Conservation (phyloP, 2,797 vertebrate species). For the Bryconaethiops microstoma region DNA sequence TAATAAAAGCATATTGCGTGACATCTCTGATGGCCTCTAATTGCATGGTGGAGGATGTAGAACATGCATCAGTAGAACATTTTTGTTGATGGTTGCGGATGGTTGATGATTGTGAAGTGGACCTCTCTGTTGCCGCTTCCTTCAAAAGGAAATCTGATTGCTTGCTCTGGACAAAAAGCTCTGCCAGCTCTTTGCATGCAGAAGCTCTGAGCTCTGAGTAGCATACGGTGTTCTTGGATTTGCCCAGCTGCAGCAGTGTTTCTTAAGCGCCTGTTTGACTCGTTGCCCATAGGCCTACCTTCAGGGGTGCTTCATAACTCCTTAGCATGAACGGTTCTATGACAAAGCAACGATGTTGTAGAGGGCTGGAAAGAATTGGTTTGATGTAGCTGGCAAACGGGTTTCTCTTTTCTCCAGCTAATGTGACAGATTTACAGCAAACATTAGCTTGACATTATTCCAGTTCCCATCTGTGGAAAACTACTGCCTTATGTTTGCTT, state of each 20-base stretch:
- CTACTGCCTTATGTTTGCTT: constrained; percentile 65
- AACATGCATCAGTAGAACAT: background rate
- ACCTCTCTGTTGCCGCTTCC: constrained; percentile 56
- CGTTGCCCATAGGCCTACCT: constrained; percentile 9
- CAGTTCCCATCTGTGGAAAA: constrained; percentile 65
- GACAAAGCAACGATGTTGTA: constrained; percentile 46
- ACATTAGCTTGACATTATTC: constrained; percentile 60
- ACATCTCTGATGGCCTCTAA: background rate
- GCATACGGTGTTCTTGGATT: constrained; percentile 29
- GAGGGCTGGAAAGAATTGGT: constrained; percentile 6
- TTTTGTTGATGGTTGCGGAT: background rate
- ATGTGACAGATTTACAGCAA: constrained; percentile 59
- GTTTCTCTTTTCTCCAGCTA: constrained; percentile 46
- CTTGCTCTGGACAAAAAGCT: constrained; percentile 62
- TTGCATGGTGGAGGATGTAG: background rate
- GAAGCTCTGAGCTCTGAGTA: constrained; percentile 42
- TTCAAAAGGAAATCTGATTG: constrained; percentile 63
- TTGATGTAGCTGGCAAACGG: constrained; percentile 6
- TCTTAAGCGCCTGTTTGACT: constrained; percentile 18
- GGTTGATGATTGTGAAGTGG: constrained; percentile 15
- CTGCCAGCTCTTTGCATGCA: constrained; percentile 59
- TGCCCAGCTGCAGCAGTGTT: constrained; percentile 20
- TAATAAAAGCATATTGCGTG: background rate
- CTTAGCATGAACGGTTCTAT: constrained; percentile 44
- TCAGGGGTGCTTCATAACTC: constrained; percentile 21